Evolutionary conservation across 30 jellyfish, hydroid and myxozoan species (phyloP), one percentile per base, ranked within the genome.

Genomic region (Rhopilema esculentum): DNA sequence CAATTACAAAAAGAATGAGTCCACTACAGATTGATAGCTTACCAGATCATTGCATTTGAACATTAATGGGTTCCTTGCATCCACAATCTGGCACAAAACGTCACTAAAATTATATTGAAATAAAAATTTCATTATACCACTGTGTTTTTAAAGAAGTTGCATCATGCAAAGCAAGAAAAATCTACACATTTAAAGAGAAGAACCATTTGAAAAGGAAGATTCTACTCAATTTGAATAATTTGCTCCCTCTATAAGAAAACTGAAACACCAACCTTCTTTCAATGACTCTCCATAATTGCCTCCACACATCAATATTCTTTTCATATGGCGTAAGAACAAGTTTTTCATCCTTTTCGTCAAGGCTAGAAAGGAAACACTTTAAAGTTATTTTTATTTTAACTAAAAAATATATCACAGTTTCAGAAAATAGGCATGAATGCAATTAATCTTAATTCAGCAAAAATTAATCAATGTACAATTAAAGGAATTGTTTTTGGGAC

Each of bases 231-330:
- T 20, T 15, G 29, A 24, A 17, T 2, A 17, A 2, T 2, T 8
- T 21, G 49, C 16, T 20, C 8, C 7, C 85, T 69, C n/a, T 29
- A 40, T 50, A 21, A 9, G 49, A 27, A 27, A n/a, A 20, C 23
- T 40, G 83, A 52, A 62, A 1, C 73, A 75, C 28, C 0, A 29
- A 95, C 99, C 99, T 95, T 82, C 97, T 86, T 80, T 96, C 99
- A 48, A 96, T 83, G 19, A 96, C 99, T 48, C 98, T 79, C 99
- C 99, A 96, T n/a, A 96, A 51, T 75, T 96, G 98, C 70, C 99
- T 70, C 99, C 99, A 96, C 6, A 96, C 97, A 77, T 96, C 98
- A 28, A 96, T 87, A 86, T 96, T 96, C 85, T 96, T 96, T 75
- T 96, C 99, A 80, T 78, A 96, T n/a, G 99, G 99, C 20, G 99